Percentiles rank a stretch among this genome's conserved stretches.
These are phyloP conservation scores for Chrysocyon brachyurus DNA, from an alignment of 2,797 vertebrate genomes.

Conservation along the genomic window DNA sequence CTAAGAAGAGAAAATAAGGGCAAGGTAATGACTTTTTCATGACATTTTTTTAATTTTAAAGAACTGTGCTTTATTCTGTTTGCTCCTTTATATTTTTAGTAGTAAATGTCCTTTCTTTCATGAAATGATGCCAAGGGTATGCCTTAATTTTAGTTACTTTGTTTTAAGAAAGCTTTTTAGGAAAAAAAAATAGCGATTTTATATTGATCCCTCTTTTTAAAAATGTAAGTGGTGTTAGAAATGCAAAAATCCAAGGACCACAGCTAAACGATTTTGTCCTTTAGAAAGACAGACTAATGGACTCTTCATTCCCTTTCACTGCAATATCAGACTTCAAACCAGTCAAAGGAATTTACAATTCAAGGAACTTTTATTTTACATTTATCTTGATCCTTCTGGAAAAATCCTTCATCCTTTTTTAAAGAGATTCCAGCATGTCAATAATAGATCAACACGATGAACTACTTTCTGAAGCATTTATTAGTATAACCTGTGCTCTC, in stretches of 20 bases:
- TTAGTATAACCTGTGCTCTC: background rate
- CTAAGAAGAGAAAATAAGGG: background rate
- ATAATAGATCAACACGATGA: background rate
- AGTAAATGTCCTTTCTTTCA: background rate
- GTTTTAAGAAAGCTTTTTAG: background rate
- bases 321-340: background rate
- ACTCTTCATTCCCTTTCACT: background rate
- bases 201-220: background rate
- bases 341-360: background rate
- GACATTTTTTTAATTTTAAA: background rate
- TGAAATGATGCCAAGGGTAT: background rate
- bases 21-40: background rate
- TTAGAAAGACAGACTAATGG: background rate
- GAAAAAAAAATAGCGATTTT: background rate
- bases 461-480: background rate
- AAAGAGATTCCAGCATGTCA: conserved; percentile 11
- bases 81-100: background rate
- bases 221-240: background rate
- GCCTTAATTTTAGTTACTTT: background rate
- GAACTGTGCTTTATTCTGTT: background rate
- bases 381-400: background rate
- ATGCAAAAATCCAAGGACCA: background rate
- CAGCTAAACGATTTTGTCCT: background rate
- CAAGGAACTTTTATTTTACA: background rate
- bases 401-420: background rate